phyloP scores from a whole-genome alignment of 2,113 vertebrate genomes.

The Syngnathoides biaculeatus region DNA sequence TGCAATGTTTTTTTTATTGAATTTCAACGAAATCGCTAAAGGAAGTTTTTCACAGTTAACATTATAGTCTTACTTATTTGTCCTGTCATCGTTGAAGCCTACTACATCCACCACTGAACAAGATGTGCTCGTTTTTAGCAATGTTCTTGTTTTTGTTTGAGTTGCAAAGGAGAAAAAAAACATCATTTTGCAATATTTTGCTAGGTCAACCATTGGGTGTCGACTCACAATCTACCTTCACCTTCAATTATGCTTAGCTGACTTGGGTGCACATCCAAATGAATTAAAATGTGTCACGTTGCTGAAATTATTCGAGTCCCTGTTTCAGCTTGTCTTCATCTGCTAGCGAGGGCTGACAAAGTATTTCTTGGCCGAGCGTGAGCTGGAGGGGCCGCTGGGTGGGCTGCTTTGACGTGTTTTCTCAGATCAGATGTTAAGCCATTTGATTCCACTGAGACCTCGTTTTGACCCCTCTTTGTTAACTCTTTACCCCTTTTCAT shows the following conservation, averaged over 20 bases:
- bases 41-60: background rate
- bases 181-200: background rate
- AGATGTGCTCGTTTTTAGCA: background rate
- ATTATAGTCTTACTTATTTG: background rate
- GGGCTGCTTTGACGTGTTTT: conserved; percentile 3
- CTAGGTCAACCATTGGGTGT: background rate
- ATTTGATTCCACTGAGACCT: conserved; percentile 19
- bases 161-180: background rate
- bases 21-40: background rate
- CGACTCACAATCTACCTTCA: background rate
- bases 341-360: conserved; percentile 11
- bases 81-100: background rate
- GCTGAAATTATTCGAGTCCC: conserved; percentile 6
- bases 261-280: conserved; percentile 5
- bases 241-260: background rate
- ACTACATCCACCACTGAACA: background rate
- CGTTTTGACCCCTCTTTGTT: conserved; percentile 3
- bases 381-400: background rate
- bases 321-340: conserved; percentile 17
- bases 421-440: conserved; percentile 17
- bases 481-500: background rate
- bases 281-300: conserved; percentile 7
- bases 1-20: background rate
- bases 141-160: background rate
- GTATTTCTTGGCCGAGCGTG: conserved; percentile 3